These are phyloP conservation scores for Chrysemys picta DNA, from an alignment of 2,113 vertebrate species.

Conservation along the genomic window DNA sequence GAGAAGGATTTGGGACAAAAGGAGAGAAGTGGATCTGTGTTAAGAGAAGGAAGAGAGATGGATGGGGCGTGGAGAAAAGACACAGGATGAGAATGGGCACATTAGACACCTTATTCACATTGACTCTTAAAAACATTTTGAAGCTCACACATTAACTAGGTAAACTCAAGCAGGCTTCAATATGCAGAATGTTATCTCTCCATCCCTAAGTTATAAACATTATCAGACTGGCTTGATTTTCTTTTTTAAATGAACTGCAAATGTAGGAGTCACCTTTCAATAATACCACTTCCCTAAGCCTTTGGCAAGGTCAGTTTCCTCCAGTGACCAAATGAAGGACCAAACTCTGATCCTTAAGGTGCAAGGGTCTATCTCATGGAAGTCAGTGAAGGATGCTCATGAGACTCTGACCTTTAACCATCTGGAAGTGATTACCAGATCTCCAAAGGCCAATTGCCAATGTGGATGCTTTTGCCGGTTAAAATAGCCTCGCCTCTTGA, in stretches of 20 bases:
- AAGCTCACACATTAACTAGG: background rate
- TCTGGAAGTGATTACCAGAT: background rate
- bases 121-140: background rate
- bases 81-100: background rate
- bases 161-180: background rate
- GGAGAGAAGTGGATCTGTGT: background rate
- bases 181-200: background rate
- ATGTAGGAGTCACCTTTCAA: background rate
- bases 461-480: background rate
- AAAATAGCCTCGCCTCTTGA: background rate
- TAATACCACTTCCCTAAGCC: background rate
- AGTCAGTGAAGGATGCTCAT: background rate
- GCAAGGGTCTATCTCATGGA: background rate
- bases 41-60: too few species aligned
- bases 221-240: background rate
- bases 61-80: background rate
- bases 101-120: background rate
- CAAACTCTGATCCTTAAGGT: background rate
- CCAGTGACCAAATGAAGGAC: background rate
- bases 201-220: background rate
- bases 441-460: background rate
- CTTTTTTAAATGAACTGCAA: background rate
- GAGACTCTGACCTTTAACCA: background rate
- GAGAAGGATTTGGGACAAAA: background rate
- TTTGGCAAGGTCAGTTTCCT: fast-evolving